A percentile compares a stretch with the other conserved stretches of the same genome.
These are phyloP conservation scores for Aleiodes sp. DNA, from an alignment of 1,140 invertebrate species.

Conservation along the genomic window DNA sequence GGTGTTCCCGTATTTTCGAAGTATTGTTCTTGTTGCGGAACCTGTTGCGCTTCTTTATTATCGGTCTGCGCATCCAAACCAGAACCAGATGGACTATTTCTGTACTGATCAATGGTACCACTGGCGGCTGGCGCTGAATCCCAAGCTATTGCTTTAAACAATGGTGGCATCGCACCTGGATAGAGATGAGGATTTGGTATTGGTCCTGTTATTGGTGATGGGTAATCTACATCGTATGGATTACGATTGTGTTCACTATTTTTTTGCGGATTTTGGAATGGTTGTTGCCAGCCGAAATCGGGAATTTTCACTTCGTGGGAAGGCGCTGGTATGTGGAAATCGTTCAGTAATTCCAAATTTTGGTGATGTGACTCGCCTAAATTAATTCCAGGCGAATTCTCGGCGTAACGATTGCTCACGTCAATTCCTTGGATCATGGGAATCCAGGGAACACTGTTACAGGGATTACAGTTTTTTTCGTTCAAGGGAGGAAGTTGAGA, in stretches of 20 bases:
- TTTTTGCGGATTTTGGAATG: background rate
- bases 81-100: background rate
- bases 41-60: no score
- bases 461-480: conserved; percentile 73
- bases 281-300: conserved; percentile 32
- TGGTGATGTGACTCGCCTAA: background rate
- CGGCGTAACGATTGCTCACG: conserved; percentile 27
- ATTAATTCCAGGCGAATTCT: background rate
- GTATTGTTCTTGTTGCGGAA: background rate
- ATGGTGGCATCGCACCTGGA: conserved; percentile 46
- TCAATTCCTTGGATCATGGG: conserved; percentile 66
- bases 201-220: conserved; percentile 24
- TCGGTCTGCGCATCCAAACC: background rate
- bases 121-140: conserved; percentile 19
- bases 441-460: conserved; percentile 81
- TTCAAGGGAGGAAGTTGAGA: conserved; percentile 28
- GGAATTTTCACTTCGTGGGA: conserved; percentile 42
- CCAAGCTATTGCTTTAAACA: conserved; percentile 47
- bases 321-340: conserved; percentile 13
- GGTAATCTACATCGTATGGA: conserved; percentile 3
- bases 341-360: background rate
- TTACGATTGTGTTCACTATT: background rate
- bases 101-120: background rate
- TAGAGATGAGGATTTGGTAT: conserved; percentile 44
- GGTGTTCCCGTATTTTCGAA: background rate